Percentiles rank a stretch among this genome's conserved stretches.
phyloP scores from a whole-genome alignment of 1,140 invertebrate species.

The Leptinotarsa texana region DNA sequence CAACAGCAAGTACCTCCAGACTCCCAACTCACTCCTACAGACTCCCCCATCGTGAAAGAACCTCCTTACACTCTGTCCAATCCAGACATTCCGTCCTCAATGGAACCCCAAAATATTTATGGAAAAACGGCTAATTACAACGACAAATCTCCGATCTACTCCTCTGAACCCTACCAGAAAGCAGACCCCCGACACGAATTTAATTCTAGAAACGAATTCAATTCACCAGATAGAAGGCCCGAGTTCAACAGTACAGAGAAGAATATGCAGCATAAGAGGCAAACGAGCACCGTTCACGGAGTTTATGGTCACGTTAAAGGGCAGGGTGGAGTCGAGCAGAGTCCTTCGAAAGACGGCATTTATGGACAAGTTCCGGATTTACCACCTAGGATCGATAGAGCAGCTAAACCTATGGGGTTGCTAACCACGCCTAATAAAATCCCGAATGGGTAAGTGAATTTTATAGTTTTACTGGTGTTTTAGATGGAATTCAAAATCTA shows the following conservation, averaged over 20 bases:
- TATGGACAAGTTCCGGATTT: conserved; percentile 70
- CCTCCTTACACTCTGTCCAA: conserved; percentile 42
- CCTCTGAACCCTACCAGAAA: conserved; percentile 37
- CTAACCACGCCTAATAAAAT: conserved; percentile 50
- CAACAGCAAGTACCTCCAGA: conserved; percentile 35
- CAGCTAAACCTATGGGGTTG: conserved; percentile 67
- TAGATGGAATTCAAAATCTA: background rate
- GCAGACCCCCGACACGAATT: conserved; percentile 33
- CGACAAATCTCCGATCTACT: conserved; percentile 35
- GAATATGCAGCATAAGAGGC: conserved; percentile 47
- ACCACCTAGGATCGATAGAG: conserved; percentile 80
- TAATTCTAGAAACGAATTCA: conserved; percentile 33
- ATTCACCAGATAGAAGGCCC: conserved; percentile 35
- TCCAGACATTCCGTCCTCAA: conserved; percentile 43
- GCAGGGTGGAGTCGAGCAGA: conserved; percentile 46
- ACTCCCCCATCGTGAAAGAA: conserved; percentile 44
- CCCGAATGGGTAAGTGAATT: conserved; percentile 23
- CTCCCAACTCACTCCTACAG: conserved; percentile 28
- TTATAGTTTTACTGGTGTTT: background rate
- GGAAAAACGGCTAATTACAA: conserved; percentile 39
- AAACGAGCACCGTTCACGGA: conserved; percentile 50
- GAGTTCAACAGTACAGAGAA: conserved; percentile 43
- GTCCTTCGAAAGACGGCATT: conserved; percentile 47
- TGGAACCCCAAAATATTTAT: conserved; percentile 36
- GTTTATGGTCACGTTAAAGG: conserved; percentile 47